Evolutionary conservation across 2,113 vertebrate species (phyloP).

Genomic region (Oreochromis tanganicae): DNA sequence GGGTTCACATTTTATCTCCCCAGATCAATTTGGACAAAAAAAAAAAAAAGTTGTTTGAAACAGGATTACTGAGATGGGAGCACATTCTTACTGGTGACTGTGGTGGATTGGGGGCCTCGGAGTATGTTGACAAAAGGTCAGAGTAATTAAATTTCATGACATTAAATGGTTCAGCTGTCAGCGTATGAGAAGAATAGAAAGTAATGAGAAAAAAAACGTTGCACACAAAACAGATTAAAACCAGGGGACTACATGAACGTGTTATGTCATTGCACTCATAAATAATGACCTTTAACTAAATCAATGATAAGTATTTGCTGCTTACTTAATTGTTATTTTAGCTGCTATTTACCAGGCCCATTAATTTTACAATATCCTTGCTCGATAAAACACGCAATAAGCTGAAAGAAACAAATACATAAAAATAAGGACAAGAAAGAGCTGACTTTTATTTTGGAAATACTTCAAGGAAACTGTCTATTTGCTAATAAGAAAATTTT

Average conservation of each 20-base stretch:
- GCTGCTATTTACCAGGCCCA: neutral
- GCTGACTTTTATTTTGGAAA: neutral
- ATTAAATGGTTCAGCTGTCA: slow-evolving; percentile 60
- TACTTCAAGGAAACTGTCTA: neutral
- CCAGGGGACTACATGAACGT: neutral
- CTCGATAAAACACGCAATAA: neutral
- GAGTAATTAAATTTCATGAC: slow-evolving; percentile 65
- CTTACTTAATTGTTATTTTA: neutral
- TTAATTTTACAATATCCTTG: neutral
- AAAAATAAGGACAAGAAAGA: neutral
- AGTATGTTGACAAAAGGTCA: slow-evolving; percentile 60
- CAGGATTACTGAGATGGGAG: slow-evolving; percentile 20
- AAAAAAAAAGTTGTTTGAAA: slow-evolving; percentile 34
- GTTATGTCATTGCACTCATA: slow-evolving; percentile 18
- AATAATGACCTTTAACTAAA: slow-evolving; percentile 47
- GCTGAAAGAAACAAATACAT: neutral
- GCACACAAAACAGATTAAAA: slow-evolving; percentile 20
- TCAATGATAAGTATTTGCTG: slow-evolving; percentile 17
- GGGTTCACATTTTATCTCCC: slow-evolving; percentile 1
- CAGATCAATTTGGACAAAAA: slow-evolving; percentile 2
- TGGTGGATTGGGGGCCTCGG: slow-evolving; percentile 2
- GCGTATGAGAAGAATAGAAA: slow-evolving; percentile 33
- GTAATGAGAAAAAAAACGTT: slow-evolving; percentile 52
- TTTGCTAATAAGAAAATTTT: neutral
- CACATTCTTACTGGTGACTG: slow-evolving; percentile 21